Percentiles rank a stretch among this genome's conserved stretches.
Evolutionary conservation across 2,113 vertebrate species (phyloP).

Genomic region (Lycaon pictus): DNA sequence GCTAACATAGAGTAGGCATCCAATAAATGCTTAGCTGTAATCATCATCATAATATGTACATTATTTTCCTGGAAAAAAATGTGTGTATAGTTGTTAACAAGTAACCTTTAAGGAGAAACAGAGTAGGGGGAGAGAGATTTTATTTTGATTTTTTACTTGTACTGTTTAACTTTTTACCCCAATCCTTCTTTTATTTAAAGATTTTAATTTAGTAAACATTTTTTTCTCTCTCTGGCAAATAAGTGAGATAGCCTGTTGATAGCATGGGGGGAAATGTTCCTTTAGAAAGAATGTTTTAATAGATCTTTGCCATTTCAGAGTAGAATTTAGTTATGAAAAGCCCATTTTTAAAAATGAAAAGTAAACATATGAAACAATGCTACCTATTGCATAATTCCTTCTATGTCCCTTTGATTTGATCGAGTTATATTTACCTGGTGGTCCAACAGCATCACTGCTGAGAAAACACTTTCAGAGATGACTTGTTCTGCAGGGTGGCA

Average conservation of each 20-base stretch:
- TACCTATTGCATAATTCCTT: not conserved
- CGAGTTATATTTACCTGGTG: not conserved
- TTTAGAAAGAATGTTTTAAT: conserved; percentile 29
- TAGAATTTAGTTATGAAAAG: not conserved
- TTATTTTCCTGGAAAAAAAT: not conserved
- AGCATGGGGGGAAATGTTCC: not conserved
- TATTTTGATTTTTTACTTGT: not conserved
- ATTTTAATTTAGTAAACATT: not conserved
- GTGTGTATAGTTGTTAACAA: not conserved
- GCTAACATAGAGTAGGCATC: accelerated
- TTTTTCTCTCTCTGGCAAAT: not conserved
- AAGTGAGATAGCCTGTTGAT: not conserved
- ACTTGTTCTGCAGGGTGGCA: not conserved
- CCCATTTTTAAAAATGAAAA: conserved; percentile 8
- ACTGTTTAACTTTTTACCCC: not conserved
- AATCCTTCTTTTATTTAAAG: not conserved
- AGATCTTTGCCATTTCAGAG: not conserved
- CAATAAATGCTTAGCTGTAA: not conserved
- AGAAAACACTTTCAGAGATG: not conserved
- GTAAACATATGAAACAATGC: not conserved
- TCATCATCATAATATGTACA: accelerated
- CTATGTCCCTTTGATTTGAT: not conserved
- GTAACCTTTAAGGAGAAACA: not conserved
- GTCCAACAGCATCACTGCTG: too few species aligned
- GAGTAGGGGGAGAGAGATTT: not conserved